Evolutionary conservation across 2,113 vertebrate species (phyloP), one percentile per base, ranked within the genome.

Genomic region (Melanocharis versteri): DNA sequence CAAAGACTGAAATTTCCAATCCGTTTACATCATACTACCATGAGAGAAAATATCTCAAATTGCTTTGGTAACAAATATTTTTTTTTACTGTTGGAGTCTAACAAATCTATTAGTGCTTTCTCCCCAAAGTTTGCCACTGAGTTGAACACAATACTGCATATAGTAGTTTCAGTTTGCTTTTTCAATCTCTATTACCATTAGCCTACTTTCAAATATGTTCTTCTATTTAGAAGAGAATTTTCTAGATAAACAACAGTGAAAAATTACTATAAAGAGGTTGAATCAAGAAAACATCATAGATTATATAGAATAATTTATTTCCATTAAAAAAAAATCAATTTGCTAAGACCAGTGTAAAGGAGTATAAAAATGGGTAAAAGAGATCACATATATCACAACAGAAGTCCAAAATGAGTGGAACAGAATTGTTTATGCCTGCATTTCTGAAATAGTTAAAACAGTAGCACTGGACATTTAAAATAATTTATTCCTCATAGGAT

Each of bases 1-100:
- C 9, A 28, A 75, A 31, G 13, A 22, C 4, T 47, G 42, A 70
- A 13, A 57, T 61, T 88, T 66, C 31, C 7, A 31, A 16, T 65
- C 6, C 0, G 0, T 40, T 48, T 51, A 16, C 23, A 42, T n/a
- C 4, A 47, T 22, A 28, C 2, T 30, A 31, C 6, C 4, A 6
- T n/a, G 9, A 27, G 35, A 44, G 17, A 71, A 80, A 81, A 91
- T 26, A 33, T 15, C 15, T 69, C 15, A 45, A 64, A 75, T 81
- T 48, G 8, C 18, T 53, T 68, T 23, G 17, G 6, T 44, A 50
- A 20, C 1, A 83, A 69, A 60, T 68, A 15, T 60, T 73, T 85
- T 69, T 69, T 85, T 8, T 48, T 77, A n/a, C 7, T 12, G 7
- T 35, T 71, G 39, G 13, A 65, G 3, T 60, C 12, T n/a, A 75